A percentile compares a stretch with the other conserved stretches of the same genome.
Conservation (phyloP, 1,140 invertebrate genomes). For the Diuraphis noxia region DNA sequence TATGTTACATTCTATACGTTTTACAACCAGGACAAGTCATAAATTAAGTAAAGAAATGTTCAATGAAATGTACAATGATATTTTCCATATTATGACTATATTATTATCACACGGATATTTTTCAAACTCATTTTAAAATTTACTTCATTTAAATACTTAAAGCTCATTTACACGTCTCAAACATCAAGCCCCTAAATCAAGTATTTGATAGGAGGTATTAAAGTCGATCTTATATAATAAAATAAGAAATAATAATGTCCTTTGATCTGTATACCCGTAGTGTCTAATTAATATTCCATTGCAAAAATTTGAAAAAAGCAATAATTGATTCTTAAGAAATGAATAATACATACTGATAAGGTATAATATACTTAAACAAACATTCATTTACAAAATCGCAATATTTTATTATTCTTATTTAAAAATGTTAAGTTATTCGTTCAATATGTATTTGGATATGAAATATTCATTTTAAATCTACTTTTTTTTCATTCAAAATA, state of each 20-base stretch:
- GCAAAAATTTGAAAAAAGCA: not conserved
- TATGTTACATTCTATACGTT: not conserved
- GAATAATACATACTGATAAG: not conserved
- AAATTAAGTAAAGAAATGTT: not conserved
- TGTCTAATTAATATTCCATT: constrained; percentile 1
- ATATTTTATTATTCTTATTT: constrained; percentile 21
- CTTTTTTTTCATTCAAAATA: not conserved
- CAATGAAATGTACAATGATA: not conserved
- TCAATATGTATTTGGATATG: not conserved
- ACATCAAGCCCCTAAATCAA: not conserved
- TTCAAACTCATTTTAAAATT: not conserved
- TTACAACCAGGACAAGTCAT: not conserved
- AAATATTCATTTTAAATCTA: not conserved
- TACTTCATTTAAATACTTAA: not conserved
- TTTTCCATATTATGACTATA: not conserved
- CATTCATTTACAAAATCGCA: not conserved
- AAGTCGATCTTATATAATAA: not conserved
- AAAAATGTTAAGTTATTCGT: constrained; percentile 7
- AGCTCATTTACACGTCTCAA: constrained; percentile 5
- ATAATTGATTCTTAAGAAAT: not conserved
- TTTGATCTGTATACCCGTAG: not conserved
- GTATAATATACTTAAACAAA: not conserved
- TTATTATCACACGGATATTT: not conserved
- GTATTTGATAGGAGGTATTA: not conserved
- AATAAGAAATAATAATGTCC: not conserved